Base-by-base conservation (phyloP, 2,888 invertebrate species). In the Tridacna gigas region DNA sequence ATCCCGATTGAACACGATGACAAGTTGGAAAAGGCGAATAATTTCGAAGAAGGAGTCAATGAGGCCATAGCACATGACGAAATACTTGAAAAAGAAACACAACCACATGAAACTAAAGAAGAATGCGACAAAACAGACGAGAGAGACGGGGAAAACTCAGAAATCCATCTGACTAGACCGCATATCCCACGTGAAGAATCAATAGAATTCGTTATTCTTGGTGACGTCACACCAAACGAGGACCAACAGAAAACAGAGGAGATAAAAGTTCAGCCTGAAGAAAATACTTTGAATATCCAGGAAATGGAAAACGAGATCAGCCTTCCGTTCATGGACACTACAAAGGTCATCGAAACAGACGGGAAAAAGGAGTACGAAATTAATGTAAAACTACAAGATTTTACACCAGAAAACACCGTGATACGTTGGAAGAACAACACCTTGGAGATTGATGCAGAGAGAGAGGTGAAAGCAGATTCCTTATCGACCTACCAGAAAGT, bases 1-100 rank as follows among this genome's bases (percentile, higher is more conserved):
- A 12, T 67, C n/a, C 45, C 67, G 20, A 67, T 37, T n/a, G 67
- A 45, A 67, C 67, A 67, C n/a, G 15, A n/a, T 15, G 67, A 67
- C n/a, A 65, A 0, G 7, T 2, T 37, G 37, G 3, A 37, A 37
- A 37, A 37, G 37, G 37, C 37, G 7, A 37, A 37, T 37, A n/a
- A 56, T 56, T 18, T 18, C n/a, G 56, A 56, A 20, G n/a, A 20
- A 18, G 51, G 13, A 9, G 56, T 20, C n/a, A 56, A 18, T 9
- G 56, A 56, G 56, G n/a, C 18, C 56, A 1, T 9, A 20, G 2
- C n/a, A 56, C 1, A 20, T 56, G 56, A 56, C 2, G n/a, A 56
- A 18, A 56, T 20, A 9, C 56, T 9, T 1, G 9, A 56, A 20
- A 56, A 56, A 56, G 56, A 18, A 56, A 20, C 18, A 18, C 56